These are phyloP conservation scores for Temnothorax longispinosus DNA, from an alignment of 1,140 invertebrate species.

Conservation along the genomic window DNA sequence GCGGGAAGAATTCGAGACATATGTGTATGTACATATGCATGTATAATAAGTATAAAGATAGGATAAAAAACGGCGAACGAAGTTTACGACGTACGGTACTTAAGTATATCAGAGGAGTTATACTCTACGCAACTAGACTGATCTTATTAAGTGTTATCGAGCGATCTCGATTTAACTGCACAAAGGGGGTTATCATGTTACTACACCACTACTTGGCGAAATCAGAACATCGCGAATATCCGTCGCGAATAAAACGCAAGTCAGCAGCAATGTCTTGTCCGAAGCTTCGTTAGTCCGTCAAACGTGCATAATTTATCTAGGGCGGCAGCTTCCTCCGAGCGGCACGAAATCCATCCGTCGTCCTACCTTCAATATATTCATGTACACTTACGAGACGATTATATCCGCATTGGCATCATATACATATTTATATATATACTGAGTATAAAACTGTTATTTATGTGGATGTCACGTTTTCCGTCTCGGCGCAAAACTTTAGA, in stretches of 20 bases:
- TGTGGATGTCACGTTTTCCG: background rate
- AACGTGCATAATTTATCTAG: constrained; percentile 6
- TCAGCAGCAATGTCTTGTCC: background rate
- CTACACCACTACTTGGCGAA: constrained; percentile 39
- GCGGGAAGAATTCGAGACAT: background rate
- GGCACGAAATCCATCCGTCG: background rate
- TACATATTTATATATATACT: background rate
- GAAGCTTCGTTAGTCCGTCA: constrained; percentile 4
- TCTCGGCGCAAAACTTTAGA: background rate
- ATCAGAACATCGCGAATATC: constrained; percentile 8
- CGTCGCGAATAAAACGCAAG: background rate
- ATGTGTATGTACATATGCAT: constrained; percentile 1
- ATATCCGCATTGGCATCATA: background rate
- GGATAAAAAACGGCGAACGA: background rate
- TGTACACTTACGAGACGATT: constrained; percentile 4
- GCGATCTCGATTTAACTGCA: constrained; percentile 18
- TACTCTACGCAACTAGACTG: constrained; percentile 17
- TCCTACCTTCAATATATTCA: background rate
- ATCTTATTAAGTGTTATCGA: constrained; percentile 37
- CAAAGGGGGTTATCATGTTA: constrained; percentile 13
- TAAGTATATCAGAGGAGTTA: background rate
- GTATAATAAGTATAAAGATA: constrained; percentile 1
- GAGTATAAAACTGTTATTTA: constrained; percentile 21
- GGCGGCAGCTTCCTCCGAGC: background rate
- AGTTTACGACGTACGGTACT: constrained; percentile 21